phyloP scores from a whole-genome alignment of 2,888 invertebrate species.

The Seladonia tumulorum region DNA sequence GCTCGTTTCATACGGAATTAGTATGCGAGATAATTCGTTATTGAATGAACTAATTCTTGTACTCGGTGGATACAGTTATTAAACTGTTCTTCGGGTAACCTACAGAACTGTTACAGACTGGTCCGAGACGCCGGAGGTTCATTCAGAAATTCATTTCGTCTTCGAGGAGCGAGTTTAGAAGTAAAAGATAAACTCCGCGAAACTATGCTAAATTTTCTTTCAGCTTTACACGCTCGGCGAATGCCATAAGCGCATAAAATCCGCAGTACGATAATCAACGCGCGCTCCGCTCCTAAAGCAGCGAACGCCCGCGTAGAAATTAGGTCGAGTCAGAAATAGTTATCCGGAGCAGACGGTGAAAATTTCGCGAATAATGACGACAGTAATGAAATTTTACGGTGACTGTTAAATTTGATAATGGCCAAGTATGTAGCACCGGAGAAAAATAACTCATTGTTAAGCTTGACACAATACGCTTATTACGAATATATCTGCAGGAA shows the following conservation, averaged over 20 bases:
- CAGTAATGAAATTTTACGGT: neutral
- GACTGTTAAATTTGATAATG: neutral
- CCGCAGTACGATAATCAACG: conserved; percentile 4
- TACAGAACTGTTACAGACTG: neutral
- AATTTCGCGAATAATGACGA: neutral
- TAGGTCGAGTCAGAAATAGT: conserved; percentile 15
- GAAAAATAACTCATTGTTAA: neutral
- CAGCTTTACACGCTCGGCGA: neutral
- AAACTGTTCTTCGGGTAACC: neutral
- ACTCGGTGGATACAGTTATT: neutral
- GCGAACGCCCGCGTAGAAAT: conserved; percentile 1
- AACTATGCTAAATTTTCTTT: neutral
- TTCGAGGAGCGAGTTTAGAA: neutral
- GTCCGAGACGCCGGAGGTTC: no score
- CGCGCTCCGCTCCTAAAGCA: neutral
- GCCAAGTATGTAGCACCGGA: neutral
- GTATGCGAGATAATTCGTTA: neutral
- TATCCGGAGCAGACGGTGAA: neutral
- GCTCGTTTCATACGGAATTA: neutral
- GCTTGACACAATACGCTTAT: neutral
- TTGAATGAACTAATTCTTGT: neutral
- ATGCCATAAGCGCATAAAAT: neutral
- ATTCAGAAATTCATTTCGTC: neutral
- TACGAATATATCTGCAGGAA: neutral
- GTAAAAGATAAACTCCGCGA: neutral